Evolutionary conservation across 2,797 vertebrate genomes (phyloP).

Genomic region (Sebastolobus altivelis): DNA sequence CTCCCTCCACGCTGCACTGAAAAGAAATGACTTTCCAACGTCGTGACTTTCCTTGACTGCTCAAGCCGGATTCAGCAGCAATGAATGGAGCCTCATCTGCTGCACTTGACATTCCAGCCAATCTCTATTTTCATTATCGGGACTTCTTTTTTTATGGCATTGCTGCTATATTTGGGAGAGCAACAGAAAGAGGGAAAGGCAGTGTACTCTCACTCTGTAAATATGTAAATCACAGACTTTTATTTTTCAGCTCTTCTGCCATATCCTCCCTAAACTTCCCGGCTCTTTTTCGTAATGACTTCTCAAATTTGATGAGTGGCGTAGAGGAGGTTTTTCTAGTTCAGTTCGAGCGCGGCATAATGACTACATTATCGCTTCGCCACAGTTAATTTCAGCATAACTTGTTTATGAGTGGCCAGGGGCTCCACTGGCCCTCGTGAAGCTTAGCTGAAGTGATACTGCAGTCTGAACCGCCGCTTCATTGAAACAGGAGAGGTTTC

Average conservation of each 20-base stretch:
- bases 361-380: constrained; percentile 37
- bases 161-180: constrained; percentile 39
- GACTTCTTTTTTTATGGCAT: constrained; percentile 18
- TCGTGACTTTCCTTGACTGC: constrained; percentile 69
- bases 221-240: constrained; percentile 18
- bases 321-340: constrained; percentile 7
- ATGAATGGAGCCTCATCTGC: constrained; percentile 45
- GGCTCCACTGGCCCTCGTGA: constrained; percentile 8
- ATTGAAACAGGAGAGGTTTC: neutral
- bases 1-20: constrained; percentile 53
- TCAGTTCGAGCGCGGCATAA: constrained; percentile 24
- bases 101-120: constrained; percentile 35
- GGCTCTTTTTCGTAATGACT: constrained; percentile 20
- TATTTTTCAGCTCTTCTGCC: neutral
- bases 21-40: constrained; percentile 75
- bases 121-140: constrained; percentile 59
- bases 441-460: constrained; percentile 33
- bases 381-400: constrained; percentile 51
- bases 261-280: constrained; percentile 12
- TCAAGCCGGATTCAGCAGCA: constrained; percentile 64
- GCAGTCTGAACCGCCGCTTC: constrained; percentile 26
- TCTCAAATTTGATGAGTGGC: constrained; percentile 32
- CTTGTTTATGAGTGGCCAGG: constrained; percentile 44
- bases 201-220: neutral
- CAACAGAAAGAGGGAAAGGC: neutral